Percentiles rank a stretch among this genome's conserved stretches.
Evolutionary conservation across 2,797 vertebrate genomes (phyloP).

Genomic region (Macropodus opercularis): DNA sequence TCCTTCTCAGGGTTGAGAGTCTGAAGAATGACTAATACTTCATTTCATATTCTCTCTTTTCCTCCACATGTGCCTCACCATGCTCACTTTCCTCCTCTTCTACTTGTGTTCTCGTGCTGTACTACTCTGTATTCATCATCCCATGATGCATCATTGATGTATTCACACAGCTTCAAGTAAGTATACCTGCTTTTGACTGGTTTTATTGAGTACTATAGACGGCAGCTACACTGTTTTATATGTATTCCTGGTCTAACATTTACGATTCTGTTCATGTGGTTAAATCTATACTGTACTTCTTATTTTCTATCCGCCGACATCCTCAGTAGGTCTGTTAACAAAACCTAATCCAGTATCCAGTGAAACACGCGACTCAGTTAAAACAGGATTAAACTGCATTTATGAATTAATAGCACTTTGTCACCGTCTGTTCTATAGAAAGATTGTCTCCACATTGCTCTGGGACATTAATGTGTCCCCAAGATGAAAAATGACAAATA

Average conservation of each 20-base stretch:
- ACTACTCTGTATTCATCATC: slow-evolving; percentile 38
- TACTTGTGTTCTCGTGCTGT: slow-evolving; percentile 23
- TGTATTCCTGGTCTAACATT: neutral
- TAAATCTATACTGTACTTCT: no score
- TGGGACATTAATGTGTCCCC: slow-evolving; percentile 26
- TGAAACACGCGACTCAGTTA: neutral
- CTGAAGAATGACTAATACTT: slow-evolving; percentile 31
- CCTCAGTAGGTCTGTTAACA: neutral
- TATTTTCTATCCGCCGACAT: neutral
- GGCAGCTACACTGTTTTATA: slow-evolving; percentile 1
- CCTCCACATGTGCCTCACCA: slow-evolving; percentile 12
- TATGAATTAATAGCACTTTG: neutral
- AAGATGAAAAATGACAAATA: slow-evolving; percentile 44
- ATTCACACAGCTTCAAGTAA: slow-evolving; percentile 73
- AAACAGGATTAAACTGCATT: neutral
- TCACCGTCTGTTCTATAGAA: neutral
- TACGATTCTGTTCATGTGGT: no score
- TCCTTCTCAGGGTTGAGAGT: slow-evolving; percentile 20
- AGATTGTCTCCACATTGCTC: slow-evolving; percentile 14
- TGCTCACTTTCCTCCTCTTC: slow-evolving; percentile 18
- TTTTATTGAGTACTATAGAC: slow-evolving; percentile 4
- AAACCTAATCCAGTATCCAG: neutral
- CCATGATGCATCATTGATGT: slow-evolving; percentile 60
- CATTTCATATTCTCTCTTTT: slow-evolving; percentile 29
- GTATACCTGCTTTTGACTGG: slow-evolving; percentile 40